Percentiles rank a stretch among this genome's conserved stretches.
These are phyloP conservation scores for Ascidia mentula DNA, from an alignment of 23 tunicate species.

Conservation along the genomic window DNA sequence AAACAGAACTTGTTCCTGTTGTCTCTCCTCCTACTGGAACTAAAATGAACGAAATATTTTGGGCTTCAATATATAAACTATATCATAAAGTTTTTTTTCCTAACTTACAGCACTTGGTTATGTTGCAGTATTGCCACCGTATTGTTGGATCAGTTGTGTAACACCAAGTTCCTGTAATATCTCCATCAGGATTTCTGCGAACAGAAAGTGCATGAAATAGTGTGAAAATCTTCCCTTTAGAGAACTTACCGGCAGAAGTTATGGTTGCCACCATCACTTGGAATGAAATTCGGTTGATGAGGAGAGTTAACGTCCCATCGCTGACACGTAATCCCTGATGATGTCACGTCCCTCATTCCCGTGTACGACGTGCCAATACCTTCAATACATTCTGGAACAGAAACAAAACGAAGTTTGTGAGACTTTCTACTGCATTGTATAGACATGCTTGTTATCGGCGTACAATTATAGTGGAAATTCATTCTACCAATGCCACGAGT, in stretches of 20 bases:
- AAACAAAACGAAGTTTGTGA: too few relatives aligned
- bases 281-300: slow-evolving; percentile 56
- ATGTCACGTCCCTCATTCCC: slow-evolving; percentile 45
- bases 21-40: too few relatives aligned
- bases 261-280: slow-evolving; percentile 62
- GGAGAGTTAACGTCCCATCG: slow-evolving; percentile 82
- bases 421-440: too few relatives aligned
- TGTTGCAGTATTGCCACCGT: slow-evolving; percentile 86
- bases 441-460: too few relatives aligned
- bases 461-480: too few relatives aligned
- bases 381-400: slow-evolving; percentile 61
- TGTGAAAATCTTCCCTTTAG: background rate
- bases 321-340: slow-evolving; percentile 71
- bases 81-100: too few relatives aligned
- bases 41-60: too few relatives aligned
- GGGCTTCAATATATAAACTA: too few relatives aligned
- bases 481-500: too few relatives aligned
- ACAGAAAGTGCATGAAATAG: background rate
- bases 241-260: slow-evolving; percentile 81
- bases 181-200: slow-evolving; percentile 83
- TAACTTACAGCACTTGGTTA: slow-evolving; percentile 77
- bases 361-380: slow-evolving; percentile 65
- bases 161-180: slow-evolving; percentile 88
- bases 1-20: too few relatives aligned
- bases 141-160: slow-evolving; percentile 55